phyloP scores from a whole-genome alignment of 1,140 invertebrate species.

The Amphibalanus amphitrite region DNA sequence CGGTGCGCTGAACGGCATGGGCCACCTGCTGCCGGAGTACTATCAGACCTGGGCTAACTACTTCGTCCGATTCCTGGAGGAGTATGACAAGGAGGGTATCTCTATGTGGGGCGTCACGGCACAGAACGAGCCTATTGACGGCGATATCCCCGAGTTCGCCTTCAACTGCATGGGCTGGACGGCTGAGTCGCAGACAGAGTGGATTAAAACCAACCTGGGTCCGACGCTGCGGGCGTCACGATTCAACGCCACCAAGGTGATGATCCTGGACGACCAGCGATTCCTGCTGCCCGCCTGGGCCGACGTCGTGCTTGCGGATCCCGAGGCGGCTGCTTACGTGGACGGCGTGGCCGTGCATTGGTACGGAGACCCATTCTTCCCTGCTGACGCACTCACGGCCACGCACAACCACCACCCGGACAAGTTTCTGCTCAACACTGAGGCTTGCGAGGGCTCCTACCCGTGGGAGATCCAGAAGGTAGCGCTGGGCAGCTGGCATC shows the following conservation, averaged over 20 bases:
- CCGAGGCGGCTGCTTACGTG: conserved; percentile 41
- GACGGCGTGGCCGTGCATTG: conserved; percentile 68
- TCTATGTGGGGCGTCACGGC: conserved; percentile 42
- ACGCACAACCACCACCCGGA: conserved; percentile 42
- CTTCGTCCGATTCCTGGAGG: conserved; percentile 45
- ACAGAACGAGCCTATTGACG: conserved; percentile 38
- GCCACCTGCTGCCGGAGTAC: conserved; percentile 7
- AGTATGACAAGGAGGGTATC: conserved; percentile 34
- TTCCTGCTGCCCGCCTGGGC: conserved; percentile 40
- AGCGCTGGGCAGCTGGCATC: conserved; percentile 48
- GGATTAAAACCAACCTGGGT: conserved; percentile 41
- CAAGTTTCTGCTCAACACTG: conserved; percentile 55
- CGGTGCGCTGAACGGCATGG: conserved; percentile 11
- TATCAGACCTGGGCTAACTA: conserved; percentile 57
- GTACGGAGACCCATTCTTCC: conserved; percentile 43
- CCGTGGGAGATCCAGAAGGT: conserved; percentile 26
- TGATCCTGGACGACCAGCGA: conserved; percentile 49
- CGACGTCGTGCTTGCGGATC: conserved; percentile 31
- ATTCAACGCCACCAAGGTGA: conserved; percentile 36
- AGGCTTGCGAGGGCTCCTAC: conserved; percentile 41
- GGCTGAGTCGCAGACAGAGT: conserved; percentile 32
- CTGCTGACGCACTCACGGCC: conserved; percentile 31
- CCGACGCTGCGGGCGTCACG: conserved; percentile 40
- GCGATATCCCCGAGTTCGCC: conserved; percentile 29
- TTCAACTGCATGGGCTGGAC: conserved; percentile 61